These are phyloP conservation scores for Bombus sibiricus DNA, from an alignment of 1,140 invertebrate genomes.

Conservation along the genomic window DNA sequence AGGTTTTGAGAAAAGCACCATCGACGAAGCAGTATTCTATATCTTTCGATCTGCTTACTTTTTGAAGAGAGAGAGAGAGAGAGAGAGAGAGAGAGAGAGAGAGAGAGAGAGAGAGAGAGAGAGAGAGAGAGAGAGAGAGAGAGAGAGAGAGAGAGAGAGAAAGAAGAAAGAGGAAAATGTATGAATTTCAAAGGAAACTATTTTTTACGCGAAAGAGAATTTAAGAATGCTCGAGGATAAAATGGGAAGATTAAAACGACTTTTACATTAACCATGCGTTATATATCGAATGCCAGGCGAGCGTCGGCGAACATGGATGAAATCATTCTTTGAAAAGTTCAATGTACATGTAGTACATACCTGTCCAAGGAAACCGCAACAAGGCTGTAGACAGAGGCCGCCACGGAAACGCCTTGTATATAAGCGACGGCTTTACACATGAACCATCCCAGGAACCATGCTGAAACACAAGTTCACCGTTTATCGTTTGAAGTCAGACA, in stretches of 20 bases:
- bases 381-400: slow-evolving; percentile 96
- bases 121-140: too few relatives aligned
- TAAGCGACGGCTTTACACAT: slow-evolving; percentile 98
- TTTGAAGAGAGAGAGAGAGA: too few relatives aligned
- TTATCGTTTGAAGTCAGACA: slow-evolving; percentile 37
- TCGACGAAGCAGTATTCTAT: too few relatives aligned
- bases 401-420: slow-evolving; percentile 96
- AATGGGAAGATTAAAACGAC: background rate
- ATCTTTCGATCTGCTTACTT: too few relatives aligned
- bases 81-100: too few relatives aligned
- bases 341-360: slow-evolving; percentile 83
- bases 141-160: too few relatives aligned
- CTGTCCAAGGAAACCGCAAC: slow-evolving; percentile 96
- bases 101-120: too few relatives aligned
- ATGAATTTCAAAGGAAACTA: background rate
- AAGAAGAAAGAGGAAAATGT: too few relatives aligned
- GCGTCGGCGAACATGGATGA: background rate
- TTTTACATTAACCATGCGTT: background rate
- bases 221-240: background rate
- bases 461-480: slow-evolving; percentile 84
- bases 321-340: slow-evolving; percentile 37
- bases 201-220: background rate
- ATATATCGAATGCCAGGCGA: background rate
- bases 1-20: too few relatives aligned
- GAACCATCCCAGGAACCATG: slow-evolving; percentile 95